Evolutionary conservation across 2,888 invertebrate species (phyloP).

Genomic region (Idaea straminata): DNA sequence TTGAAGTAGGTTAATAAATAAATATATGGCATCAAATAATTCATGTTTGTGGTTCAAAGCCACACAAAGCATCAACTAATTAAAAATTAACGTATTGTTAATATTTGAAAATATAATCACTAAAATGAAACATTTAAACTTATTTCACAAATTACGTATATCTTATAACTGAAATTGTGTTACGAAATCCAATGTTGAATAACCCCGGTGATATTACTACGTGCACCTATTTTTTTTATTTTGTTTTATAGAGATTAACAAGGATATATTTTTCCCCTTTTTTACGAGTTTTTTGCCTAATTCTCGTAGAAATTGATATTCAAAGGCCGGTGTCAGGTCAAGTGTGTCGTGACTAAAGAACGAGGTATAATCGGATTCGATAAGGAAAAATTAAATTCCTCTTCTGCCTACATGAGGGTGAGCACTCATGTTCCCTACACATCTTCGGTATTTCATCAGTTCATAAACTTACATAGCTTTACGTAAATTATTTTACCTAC

Average conservation of each 20-base stretch:
- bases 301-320: background rate
- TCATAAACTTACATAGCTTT: background rate
- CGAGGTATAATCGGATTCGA: slow-evolving; percentile 8
- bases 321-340: background rate
- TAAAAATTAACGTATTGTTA: no score
- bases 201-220: no score
- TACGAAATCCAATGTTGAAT: no score
- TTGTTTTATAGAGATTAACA: background rate
- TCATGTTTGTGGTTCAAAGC: no score
- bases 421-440: slow-evolving; percentile 32
- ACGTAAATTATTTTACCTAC: background rate
- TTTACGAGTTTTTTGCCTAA: background rate
- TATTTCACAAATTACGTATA: no score
- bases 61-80: no score
- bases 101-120: no score
- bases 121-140: no score
- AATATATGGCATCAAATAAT: no score
- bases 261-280: background rate
- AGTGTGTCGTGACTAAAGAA: background rate
- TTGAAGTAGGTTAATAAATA: no score
- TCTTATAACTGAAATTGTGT: no score
- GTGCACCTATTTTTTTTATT: background rate
- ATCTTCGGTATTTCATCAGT: background rate
- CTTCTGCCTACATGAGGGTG: background rate
- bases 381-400: slow-evolving; percentile 68